Evolutionary conservation across 1,140 invertebrate species (phyloP), one percentile per base, ranked within the genome.

Genomic region (Cydia strobilella): DNA sequence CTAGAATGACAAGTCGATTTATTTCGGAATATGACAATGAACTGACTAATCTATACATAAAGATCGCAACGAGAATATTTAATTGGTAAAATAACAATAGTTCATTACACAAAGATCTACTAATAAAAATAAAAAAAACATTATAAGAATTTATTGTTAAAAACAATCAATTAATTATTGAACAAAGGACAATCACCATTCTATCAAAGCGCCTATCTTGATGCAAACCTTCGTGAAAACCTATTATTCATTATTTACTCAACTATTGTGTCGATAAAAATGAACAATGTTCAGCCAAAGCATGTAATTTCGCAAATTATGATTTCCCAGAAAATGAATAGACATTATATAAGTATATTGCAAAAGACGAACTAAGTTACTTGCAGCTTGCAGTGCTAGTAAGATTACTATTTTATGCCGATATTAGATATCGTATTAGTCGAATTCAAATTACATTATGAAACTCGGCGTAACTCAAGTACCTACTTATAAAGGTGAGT

Each of bases 231-330:
- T 23, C 9, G 54, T 59, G 54, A 59, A 59, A 59, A 23, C 54
- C 20, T 7, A 13, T 45, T 4, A 45, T 45, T 45, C 13, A 59
- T 59, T 59, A 59, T 59, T 59, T 59, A 23, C 54, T 23, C 54
- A n/a, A 59, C 54, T 59, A 59, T 59, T 59, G 54, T 59, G 54
- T 59, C 9, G 15, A 59, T 23, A 59, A 59, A 48, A 23, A 59
- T 59, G 54, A 59, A 59, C 54, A 59, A 59, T 59, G 54, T 59
- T 59, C 54, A 59, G 54, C 48, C 48, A 7, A 51, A 51, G 48
- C 20, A 59, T 59, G 20, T 59, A 59, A 59, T 59, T 6, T 59
- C 6, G 20, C 54, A 20, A 23, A 59, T 23, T 59, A 20, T 3
- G 20, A 59, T 59, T 59, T 59, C 54, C 54, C 54, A 59, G 54